Conservation (phyloP, 2,888 invertebrate genomes). For the Ypsolopha scabrella region DNA sequence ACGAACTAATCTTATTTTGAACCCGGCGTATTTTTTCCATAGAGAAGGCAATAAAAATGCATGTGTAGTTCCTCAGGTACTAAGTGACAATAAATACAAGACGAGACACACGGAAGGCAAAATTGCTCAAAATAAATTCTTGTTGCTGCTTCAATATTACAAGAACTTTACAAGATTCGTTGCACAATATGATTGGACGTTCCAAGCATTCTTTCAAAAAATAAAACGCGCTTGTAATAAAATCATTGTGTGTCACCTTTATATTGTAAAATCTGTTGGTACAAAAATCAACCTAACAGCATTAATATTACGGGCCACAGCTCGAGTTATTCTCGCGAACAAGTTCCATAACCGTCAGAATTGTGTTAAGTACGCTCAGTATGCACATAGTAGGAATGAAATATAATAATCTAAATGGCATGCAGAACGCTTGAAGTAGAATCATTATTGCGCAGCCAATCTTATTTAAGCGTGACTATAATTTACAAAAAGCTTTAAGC, state of each 20-base stretch:
- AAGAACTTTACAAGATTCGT: slow-evolving; percentile 69
- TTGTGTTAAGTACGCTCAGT: slow-evolving; percentile 64
- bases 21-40: too few species aligned
- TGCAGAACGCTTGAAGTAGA: slow-evolving; percentile 71
- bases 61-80: slow-evolving; percentile 60
- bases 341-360: slow-evolving; percentile 60
- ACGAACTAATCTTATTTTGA: too few species aligned
- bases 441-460: slow-evolving; percentile 71
- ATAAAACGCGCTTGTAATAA: slow-evolving; percentile 50
- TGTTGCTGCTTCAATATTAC: slow-evolving; percentile 69
- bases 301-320: slow-evolving; percentile 30
- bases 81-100: slow-evolving; percentile 46
- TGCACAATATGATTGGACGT: slow-evolving; percentile 69
- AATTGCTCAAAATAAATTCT: slow-evolving; percentile 57
- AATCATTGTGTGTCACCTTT: slow-evolving; percentile 60
- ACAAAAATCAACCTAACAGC: slow-evolving; percentile 14
- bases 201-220: slow-evolving; percentile 66
- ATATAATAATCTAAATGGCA: slow-evolving; percentile 68
- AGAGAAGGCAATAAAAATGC: slow-evolving; percentile 23
- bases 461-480: slow-evolving; percentile 71
- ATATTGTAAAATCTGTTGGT: slow-evolving; percentile 39
- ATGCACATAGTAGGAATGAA: slow-evolving; percentile 68
- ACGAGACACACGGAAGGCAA: slow-evolving; percentile 63
- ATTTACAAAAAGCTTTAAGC: slow-evolving; percentile 70
- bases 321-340: slow-evolving; percentile 44